phyloP scores from a whole-genome alignment of 2,113 vertebrate genomes.

The Austrofundulus limnaeus region DNA sequence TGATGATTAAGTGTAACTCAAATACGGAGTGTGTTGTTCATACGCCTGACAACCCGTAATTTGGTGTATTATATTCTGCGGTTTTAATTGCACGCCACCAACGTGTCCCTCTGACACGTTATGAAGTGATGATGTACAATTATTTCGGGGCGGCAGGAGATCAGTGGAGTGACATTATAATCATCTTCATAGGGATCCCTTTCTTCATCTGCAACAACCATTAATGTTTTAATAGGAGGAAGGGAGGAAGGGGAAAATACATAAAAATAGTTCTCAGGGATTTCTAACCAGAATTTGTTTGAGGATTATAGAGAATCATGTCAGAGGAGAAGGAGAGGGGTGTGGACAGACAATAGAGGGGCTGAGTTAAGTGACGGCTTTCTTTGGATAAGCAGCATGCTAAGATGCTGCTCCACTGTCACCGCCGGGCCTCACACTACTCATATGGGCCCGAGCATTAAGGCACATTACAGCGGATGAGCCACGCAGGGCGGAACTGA shows the following conservation, averaged over 20 bases:
- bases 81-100: conserved; percentile 99
- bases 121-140: conserved; percentile 99
- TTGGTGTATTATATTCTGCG: conserved; percentile 99
- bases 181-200: conserved; percentile 97
- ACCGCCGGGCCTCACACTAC: conserved; percentile 70
- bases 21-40: conserved; percentile 98
- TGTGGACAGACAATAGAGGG: conserved; percentile 75
- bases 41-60: conserved; percentile 98
- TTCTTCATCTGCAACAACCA: conserved; percentile 92
- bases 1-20: conserved; percentile 99
- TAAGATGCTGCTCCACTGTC: conserved; percentile 77
- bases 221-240: conserved; percentile 81
- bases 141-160: conserved; percentile 95
- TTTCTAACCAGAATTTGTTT: conserved; percentile 87
- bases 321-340: conserved; percentile 71
- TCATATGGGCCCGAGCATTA: conserved; percentile 75
- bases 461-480: conserved; percentile 79
- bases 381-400: conserved; percentile 77
- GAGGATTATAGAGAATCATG: conserved; percentile 80
- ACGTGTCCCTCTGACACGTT: conserved; percentile 95
- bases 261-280: conserved; percentile 89
- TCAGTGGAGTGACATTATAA: conserved; percentile 99
- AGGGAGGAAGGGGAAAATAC: conserved; percentile 59
- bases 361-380: conserved; percentile 78
- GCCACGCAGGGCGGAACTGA: conserved; percentile 77